These are phyloP conservation scores for Brenthis ino DNA, from an alignment of 2,888 invertebrate species.

Conservation along the genomic window DNA sequence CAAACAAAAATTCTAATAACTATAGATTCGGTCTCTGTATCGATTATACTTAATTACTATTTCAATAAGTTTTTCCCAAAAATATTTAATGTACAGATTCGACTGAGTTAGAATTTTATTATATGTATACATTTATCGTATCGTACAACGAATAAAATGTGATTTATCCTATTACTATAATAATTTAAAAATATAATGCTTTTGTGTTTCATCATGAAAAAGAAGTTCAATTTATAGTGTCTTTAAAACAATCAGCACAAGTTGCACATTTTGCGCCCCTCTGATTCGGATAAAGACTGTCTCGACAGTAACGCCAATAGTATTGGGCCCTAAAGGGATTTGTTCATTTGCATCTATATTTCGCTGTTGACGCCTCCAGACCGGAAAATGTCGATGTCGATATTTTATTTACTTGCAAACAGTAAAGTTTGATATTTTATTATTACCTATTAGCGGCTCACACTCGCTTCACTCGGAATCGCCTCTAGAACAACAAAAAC, in stretches of 20 bases:
- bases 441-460: background rate
- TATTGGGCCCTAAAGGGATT: slow-evolving; percentile 36
- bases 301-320: slow-evolving; percentile 32
- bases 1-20: no score
- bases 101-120: no score
- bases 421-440: slow-evolving; percentile 1
- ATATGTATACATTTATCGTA: no score
- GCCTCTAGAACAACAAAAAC: no score
- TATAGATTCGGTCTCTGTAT: no score
- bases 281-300: slow-evolving; percentile 19
- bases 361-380: slow-evolving; percentile 10
- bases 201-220: background rate
- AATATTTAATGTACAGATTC: no score
- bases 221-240: slow-evolving; percentile 3
- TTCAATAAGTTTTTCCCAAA: no score
- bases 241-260: slow-evolving; percentile 17
- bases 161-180: background rate
- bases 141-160: no score
- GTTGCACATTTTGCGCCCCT: slow-evolving; percentile 7
- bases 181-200: background rate
- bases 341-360: slow-evolving; percentile 33
- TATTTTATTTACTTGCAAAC: slow-evolving; percentile 13
- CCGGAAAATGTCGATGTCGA: slow-evolving; percentile 8
- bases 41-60: no score
- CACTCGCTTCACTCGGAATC: no score